phyloP scores from a whole-genome alignment of 2,888 invertebrate species.

The Sarcophaga caerulescens region DNA sequence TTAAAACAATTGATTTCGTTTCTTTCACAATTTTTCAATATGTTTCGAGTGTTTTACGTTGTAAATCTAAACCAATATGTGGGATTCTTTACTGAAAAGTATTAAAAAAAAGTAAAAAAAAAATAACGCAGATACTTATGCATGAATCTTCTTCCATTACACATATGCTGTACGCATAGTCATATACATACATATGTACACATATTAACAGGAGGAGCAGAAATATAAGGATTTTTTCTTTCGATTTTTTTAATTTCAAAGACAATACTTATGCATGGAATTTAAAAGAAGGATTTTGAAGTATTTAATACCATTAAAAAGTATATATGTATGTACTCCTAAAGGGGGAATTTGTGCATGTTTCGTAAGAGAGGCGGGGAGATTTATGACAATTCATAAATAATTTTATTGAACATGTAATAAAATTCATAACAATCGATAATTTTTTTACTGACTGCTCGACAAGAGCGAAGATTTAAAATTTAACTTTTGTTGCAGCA shows the following conservation, averaged over 20 bases:
- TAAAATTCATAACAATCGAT: constrained; percentile 3
- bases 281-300: constrained; percentile 29
- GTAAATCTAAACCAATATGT: constrained; percentile 73
- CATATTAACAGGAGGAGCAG: background rate
- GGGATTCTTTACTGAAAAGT: constrained; percentile 51
- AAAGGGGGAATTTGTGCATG: background rate
- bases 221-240: background rate
- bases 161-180: background rate
- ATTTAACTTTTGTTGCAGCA: too few relatives aligned
- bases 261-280: background rate
- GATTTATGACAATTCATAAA: background rate
- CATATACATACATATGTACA: too few relatives aligned
- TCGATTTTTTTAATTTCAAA: background rate
- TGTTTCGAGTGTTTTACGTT: constrained; percentile 25
- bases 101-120: too few relatives aligned
- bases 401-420: background rate
- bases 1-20: constrained; percentile 56
- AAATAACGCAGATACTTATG: background rate
- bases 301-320: constrained; percentile 23
- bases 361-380: background rate
- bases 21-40: background rate
- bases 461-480: too few relatives aligned
- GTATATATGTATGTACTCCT: background rate
- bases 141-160: background rate
- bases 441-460: background rate